Evolutionary conservation across 2,888 invertebrate species (phyloP).

Genomic region (Cyaniris semiargus): DNA sequence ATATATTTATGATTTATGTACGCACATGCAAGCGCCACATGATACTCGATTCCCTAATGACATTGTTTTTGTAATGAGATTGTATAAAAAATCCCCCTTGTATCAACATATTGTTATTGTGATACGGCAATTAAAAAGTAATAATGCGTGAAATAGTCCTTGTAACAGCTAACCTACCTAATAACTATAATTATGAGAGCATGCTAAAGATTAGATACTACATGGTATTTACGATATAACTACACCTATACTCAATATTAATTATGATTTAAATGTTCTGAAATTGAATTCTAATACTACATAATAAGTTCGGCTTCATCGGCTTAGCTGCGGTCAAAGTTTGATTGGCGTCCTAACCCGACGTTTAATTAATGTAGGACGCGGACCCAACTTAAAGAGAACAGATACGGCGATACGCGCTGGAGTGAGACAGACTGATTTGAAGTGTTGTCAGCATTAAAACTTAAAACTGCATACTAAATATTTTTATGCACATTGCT

Average conservation of each 20-base stretch:
- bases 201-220: not conserved
- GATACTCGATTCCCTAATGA: conserved; percentile 63
- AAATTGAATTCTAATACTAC: conserved; percentile 77
- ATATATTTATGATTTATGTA: conserved; percentile 77
- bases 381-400: conserved; percentile 59
- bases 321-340: conserved; percentile 77
- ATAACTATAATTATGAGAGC: not conserved
- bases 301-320: conserved; percentile 75
- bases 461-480: not conserved
- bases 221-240: conserved; percentile 12
- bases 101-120: not conserved
- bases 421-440: conserved; percentile 55
- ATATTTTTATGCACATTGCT: not conserved
- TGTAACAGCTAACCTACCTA: not conserved
- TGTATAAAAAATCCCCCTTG: conserved; percentile 43
- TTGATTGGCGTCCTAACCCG: conserved; percentile 77
- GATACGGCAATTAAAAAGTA: not conserved
- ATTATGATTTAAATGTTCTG: conserved; percentile 53
- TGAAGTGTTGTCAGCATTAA: conserved; percentile 57
- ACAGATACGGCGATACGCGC: conserved; percentile 51
- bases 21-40: conserved; percentile 72
- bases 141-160: not conserved
- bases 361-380: conserved; percentile 75
- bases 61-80: conserved; percentile 59
- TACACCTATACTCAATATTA: conserved; percentile 38